Percentiles rank a stretch among this genome's conserved stretches.
Evolutionary conservation across 2,113 vertebrate species (phyloP).

Genomic region (Mustelus asterias): DNA sequence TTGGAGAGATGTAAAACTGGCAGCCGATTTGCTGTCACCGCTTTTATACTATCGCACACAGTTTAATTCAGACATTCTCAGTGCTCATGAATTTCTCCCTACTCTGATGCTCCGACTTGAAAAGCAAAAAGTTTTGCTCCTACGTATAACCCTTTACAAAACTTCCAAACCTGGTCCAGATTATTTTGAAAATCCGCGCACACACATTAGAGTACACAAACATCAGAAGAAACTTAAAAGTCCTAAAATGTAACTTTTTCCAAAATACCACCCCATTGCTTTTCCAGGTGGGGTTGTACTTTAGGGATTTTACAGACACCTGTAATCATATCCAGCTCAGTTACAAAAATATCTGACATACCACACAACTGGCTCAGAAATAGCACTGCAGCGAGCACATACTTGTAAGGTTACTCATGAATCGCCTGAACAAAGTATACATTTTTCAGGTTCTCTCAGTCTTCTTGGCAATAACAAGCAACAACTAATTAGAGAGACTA

Average conservation of each 20-base stretch:
- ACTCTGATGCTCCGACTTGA: not conserved
- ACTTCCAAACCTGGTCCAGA: not conserved
- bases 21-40: not conserved
- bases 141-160: not conserved
- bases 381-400: not conserved
- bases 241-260: not conserved
- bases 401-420: not conserved
- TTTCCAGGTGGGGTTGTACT: not conserved
- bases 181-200: not conserved
- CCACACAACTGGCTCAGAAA: not conserved
- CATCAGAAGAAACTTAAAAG: not conserved
- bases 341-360: constrained; percentile 18
- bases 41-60: not conserved
- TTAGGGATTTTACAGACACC: not conserved
- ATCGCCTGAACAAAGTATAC: not conserved
- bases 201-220: not conserved
- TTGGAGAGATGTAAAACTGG: not conserved
- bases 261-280: not conserved
- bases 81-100: not conserved
- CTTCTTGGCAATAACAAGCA: not conserved
- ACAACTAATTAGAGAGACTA: not conserved
- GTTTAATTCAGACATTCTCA: not conserved
- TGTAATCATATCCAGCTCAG: not conserved
- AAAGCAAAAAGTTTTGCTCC: not conserved
- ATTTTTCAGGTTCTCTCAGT: not conserved